Evolutionary conservation across 1,140 invertebrate species (phyloP).

Genomic region (Bombus fervidus): DNA sequence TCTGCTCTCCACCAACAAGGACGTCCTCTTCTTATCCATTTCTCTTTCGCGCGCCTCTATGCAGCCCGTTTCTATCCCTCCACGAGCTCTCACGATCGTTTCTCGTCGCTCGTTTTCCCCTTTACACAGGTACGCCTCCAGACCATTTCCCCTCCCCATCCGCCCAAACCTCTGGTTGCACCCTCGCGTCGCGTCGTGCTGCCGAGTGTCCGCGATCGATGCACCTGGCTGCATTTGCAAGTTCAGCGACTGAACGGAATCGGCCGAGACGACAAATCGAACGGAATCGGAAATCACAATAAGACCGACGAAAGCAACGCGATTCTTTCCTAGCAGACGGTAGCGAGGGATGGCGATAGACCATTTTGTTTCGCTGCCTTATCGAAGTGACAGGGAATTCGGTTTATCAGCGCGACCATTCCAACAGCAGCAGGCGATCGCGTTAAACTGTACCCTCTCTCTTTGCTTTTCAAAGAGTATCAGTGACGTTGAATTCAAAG

Average conservation of each 20-base stretch:
- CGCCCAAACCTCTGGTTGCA: background rate
- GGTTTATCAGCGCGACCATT: constrained; percentile 15
- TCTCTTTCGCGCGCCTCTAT: constrained; percentile 12
- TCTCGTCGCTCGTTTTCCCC: constrained; percentile 15
- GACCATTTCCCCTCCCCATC: background rate
- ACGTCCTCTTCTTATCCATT: background rate
- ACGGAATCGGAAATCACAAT: constrained; percentile 53
- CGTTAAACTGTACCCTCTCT: background rate
- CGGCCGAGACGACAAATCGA: constrained; percentile 46
- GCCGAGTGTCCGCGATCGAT: constrained; percentile 46
- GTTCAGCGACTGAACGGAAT: constrained; percentile 52
- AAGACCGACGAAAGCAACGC: constrained; percentile 39
- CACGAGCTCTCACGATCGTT: background rate
- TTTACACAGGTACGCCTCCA: constrained; percentile 17
- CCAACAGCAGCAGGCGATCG: background rate
- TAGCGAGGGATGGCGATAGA: background rate
- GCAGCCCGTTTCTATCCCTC: constrained; percentile 1
- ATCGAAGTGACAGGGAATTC: constrained; percentile 16
- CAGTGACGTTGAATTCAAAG: background rate
- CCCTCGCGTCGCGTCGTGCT: background rate
- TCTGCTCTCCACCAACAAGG: background rate
- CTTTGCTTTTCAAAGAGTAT: too few relatives aligned
- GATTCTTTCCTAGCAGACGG: background rate
- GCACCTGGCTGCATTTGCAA: constrained; percentile 49
- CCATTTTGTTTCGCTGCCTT: constrained; percentile 46